Evolutionary conservation across 23 tunicate genomes (phyloP).

Genomic region (Diplosoma virens): DNA sequence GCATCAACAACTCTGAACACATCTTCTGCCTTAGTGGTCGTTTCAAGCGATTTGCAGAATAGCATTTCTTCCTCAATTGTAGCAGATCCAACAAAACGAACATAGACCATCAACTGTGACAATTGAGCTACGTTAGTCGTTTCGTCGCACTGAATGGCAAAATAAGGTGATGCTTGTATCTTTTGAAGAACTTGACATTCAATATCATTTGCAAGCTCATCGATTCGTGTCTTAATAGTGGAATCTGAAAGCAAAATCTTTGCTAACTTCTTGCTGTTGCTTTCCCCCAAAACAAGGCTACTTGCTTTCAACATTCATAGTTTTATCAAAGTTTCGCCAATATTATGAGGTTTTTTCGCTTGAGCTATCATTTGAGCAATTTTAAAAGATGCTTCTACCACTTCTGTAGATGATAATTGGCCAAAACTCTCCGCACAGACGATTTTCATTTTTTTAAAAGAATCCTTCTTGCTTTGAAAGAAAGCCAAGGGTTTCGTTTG

Average conservation of each 20-base stretch:
- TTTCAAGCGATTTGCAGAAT: conserved; percentile 45
- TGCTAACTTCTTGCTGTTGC: conserved; percentile 24
- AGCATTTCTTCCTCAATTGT: conserved; percentile 48
- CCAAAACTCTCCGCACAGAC: conserved; percentile 17
- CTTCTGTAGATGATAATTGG: conserved; percentile 34
- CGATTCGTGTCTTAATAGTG: conserved; percentile 41
- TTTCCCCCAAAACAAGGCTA: conserved; percentile 26
- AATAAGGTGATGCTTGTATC: conserved; percentile 22
- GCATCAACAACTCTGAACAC: conserved; percentile 23
- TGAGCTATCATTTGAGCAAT: no score
- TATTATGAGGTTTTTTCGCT: no score
- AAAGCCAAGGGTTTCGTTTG: conserved; percentile 47
- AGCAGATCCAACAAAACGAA: conserved; percentile 34
- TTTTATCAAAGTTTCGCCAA: conserved; percentile 54
- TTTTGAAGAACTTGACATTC: conserved; percentile 31
- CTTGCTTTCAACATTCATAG: conserved; percentile 44
- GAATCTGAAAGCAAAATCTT: conserved; percentile 38
- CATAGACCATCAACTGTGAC: conserved; percentile 47
- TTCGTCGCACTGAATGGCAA: conserved; percentile 53
- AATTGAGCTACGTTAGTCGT: conserved; percentile 54
- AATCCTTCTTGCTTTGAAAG: conserved; percentile 46
- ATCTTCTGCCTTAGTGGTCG: conserved; percentile 54
- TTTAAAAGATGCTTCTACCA: conserved; percentile 58
- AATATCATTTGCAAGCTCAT: conserved; percentile 51
- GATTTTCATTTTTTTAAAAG: conserved; percentile 47